A percentile compares a stretch with the other conserved stretches of the same genome.
Evolutionary conservation across 1,140 invertebrate genomes (phyloP).

Genomic region (Galleria mellonella): DNA sequence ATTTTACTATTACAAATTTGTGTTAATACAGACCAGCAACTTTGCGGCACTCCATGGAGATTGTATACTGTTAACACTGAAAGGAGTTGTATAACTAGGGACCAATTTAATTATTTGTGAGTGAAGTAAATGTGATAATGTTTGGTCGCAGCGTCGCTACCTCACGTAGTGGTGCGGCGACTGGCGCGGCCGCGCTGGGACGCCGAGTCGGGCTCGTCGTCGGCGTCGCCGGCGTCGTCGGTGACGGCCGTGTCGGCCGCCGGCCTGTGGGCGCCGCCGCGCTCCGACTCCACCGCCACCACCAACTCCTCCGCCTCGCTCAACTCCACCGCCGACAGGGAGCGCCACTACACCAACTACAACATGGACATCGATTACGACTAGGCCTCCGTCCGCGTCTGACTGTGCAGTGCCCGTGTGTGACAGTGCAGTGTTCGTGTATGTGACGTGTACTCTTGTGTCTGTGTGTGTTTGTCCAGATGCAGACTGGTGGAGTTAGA

Average conservation of each 20-base stretch:
- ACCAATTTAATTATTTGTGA: no score
- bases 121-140: no score
- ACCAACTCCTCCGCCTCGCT: slow-evolving; percentile 24
- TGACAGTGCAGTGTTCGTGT: no score
- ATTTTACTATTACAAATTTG: no score
- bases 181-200: slow-evolving; percentile 9
- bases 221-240: slow-evolving; percentile 23
- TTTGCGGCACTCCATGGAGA: no score
- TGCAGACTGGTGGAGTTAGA: no score
- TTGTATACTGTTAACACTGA: no score
- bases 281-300: slow-evolving; percentile 16
- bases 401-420: no score
- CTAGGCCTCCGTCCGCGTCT: slow-evolving; percentile 10
- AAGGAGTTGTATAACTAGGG: no score
- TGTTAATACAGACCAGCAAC: no score
- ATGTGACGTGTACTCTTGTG: no score
- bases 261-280: slow-evolving; percentile 21
- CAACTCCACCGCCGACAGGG: slow-evolving; percentile 25
- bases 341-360: slow-evolving; percentile 43
- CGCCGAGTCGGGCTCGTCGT: slow-evolving; percentile 12
- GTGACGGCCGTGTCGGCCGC: slow-evolving; percentile 14
- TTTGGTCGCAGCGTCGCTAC: slow-evolving; percentile 5
- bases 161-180: slow-evolving; percentile 28
- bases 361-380: slow-evolving; percentile 63
- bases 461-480: no score